Evolutionary conservation across 2,888 invertebrate genomes (phyloP), one percentile per base, ranked within the genome.

Genomic region (Oligia fasciuncula): DNA sequence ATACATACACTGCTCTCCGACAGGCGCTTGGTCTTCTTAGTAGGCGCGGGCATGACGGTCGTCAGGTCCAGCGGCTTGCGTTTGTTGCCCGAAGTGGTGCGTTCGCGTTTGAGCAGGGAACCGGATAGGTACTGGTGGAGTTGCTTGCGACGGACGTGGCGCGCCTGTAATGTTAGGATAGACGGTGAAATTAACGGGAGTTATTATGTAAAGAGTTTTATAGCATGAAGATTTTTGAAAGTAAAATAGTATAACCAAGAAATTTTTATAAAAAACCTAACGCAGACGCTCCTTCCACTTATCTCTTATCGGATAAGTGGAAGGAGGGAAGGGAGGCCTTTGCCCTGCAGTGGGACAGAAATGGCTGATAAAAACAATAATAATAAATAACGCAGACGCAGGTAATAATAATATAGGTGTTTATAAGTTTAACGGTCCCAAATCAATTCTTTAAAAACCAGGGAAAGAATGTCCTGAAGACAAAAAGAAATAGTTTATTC

Each of bases 131-230:
- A 98, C 91, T 98, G 97, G 86, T 97, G 97, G 63, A 98, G 96
- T 89, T 98, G 98, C 94, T 98, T 98, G 92, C 98, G 98, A 85
- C 98, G 98, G 0, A 99, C 99, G 94, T 99, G 98, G 9, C 98
- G 98, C 1, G 99, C 99, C 97, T 99, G 67, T 0, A 67, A 65
- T 40, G 23, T n/a, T n/a, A 4, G 1, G 8, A n/a, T 14, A 9
- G 14, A 14, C 19, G 65, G 40, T 65, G 40, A 40, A 40, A 65
- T 65, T 9, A 40, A 40, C 9, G 4, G 19, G 19, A 40, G 9
- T 65, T 65, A 35, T 57, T 57, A 19, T 23, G 8, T 54, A 60
- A 60, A 2, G 13, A 60, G n/a, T 13, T n/a, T 60, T 60, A 60
- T 4, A 1, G n/a, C 60, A 4, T n/a, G n/a, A 13, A n/a, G n/a